These are phyloP conservation scores for Aldabrachelys gigantea DNA, from an alignment of 2,113 vertebrate genomes.

Conservation along the genomic window DNA sequence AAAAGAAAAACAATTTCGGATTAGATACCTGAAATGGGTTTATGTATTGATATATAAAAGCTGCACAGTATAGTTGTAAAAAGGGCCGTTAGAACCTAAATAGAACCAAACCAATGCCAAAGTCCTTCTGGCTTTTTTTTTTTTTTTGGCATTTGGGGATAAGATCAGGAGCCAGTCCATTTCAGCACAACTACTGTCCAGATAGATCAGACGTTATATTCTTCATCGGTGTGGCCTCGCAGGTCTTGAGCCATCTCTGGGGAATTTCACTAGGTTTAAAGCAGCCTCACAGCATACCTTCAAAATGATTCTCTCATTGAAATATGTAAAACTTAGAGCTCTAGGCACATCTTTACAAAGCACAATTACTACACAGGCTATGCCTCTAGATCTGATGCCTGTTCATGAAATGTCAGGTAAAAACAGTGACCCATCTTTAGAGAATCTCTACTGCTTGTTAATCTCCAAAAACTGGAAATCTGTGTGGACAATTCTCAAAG, in stretches of 20 bases:
- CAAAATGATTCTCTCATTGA: not conserved
- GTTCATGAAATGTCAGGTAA: not conserved
- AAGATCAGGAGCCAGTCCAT: not conserved
- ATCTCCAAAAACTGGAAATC: not conserved
- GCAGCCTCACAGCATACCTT: not conserved
- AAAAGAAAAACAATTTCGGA: constrained; percentile 21
- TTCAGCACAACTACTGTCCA: not conserved
- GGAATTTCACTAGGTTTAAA: not conserved
- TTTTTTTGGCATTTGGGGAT: not conserved
- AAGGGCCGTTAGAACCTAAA: not conserved
- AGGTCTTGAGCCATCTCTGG: not conserved
- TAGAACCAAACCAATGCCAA: not conserved
- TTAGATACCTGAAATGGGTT: constrained; percentile 32
- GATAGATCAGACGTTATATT: not conserved
- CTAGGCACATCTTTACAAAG: not conserved
- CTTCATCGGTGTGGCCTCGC: fast-evolving
- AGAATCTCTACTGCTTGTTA: not conserved
- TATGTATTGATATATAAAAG: constrained; percentile 28
- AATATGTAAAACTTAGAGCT: not conserved
- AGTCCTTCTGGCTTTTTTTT: not conserved
- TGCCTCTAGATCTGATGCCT: not conserved
- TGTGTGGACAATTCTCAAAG: fast-evolving
- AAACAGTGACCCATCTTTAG: not conserved
- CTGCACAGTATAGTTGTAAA: not conserved
- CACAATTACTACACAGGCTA: not conserved